phyloP scores from a whole-genome alignment of 2,797 vertebrate genomes.

The Poecilia wingei region DNA sequence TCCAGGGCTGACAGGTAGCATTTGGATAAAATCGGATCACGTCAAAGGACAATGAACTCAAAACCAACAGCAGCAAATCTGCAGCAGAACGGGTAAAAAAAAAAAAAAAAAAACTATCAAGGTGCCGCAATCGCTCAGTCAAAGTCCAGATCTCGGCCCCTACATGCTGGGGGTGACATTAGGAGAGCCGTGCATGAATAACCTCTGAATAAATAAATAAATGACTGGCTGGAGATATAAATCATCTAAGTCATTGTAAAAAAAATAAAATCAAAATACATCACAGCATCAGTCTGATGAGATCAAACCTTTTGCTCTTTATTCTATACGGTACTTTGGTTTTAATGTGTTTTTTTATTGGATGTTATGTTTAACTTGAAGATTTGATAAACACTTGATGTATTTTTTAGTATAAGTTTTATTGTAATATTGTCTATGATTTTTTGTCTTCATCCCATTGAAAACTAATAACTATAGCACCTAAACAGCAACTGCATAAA shows the following conservation, averaged over 20 bases:
- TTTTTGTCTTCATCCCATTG: background rate
- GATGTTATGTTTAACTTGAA: background rate
- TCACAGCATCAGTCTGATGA: background rate
- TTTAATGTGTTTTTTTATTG: background rate
- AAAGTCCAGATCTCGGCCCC: background rate
- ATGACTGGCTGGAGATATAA: background rate
- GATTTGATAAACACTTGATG: background rate
- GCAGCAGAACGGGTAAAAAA: background rate
- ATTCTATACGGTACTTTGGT: background rate
- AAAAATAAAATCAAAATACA: background rate
- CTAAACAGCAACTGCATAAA: background rate
- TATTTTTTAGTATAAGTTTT: background rate
- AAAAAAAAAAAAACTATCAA: background rate
- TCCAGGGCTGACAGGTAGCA: background rate
- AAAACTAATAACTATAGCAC: background rate
- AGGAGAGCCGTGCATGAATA: background rate
- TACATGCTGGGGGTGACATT: background rate
- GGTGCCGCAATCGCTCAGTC: background rate
- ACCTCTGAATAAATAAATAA: background rate
- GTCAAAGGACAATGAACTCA: constrained; percentile 2
- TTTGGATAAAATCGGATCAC: background rate
- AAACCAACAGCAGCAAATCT: background rate
- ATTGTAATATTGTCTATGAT: too few relatives aligned
- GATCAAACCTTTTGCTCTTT: background rate
- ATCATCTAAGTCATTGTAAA: background rate